Evolutionary conservation across 1,140 invertebrate species (phyloP), one percentile per base, ranked within the genome.

Genomic region (Drosophila gunungcola): DNA sequence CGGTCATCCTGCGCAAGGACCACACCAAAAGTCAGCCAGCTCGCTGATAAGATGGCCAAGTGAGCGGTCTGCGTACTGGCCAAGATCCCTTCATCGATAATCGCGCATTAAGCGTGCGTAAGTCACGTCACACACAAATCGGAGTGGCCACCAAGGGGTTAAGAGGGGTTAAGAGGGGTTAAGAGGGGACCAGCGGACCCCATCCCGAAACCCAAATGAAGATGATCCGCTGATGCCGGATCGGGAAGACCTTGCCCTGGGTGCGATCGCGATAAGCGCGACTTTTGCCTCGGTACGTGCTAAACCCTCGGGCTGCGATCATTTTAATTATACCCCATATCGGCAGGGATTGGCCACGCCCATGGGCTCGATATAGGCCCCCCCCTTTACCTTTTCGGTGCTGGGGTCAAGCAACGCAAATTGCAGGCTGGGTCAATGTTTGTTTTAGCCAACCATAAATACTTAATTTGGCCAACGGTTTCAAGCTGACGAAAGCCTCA

Each of bases 181-280:
- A 25, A 39, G 48, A 7, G 5, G 29, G 29, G 29, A 7, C 29
- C 29, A 32, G 29, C 5, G 29, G 29, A 2, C 29, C 2, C 2
- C 29, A 32, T 32, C 29, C 29, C 29, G 29, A 32, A 7, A 21
- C 34, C 51, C 29, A 52, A n/a, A 13, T 25, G 41, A 48, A 68
- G 67, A 70, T 68, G 34, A 68, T 67, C 64, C 61, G 32, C 39
- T 51, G 64, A 68, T 68, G 64, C 64, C 43, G 63, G 36, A 41
- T 45, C 34, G 27, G 32, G 21, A 36, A 83, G 79, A 88, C 83
- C 83, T 86, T 86, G 83, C 79, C 83, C 83, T 86, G 83, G 83
- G 79, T 86, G 83, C 74, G 75, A 86, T 86, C 83, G 83, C 83
- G 83, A 86, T 86, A 86, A 88, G 83, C 83, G 83, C 83, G 83